phyloP scores from a whole-genome alignment of 2,797 vertebrate genomes.

The Muscicapa comitata region DNA sequence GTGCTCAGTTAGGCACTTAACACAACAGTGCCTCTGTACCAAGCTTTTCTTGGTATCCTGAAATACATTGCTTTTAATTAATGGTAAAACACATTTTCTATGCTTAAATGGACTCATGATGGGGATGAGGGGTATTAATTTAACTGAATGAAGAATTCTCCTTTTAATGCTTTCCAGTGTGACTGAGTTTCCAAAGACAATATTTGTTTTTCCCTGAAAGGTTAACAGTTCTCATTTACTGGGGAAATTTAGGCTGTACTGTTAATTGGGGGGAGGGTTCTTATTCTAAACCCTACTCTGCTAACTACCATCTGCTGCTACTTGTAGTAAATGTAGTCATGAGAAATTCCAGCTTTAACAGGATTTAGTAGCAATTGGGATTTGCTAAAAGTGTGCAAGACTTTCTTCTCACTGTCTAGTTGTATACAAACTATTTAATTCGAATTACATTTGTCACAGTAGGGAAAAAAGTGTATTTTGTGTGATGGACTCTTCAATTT shows the following conservation, averaged over 20 bases:
- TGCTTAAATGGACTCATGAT: accelerated
- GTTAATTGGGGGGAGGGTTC: not conserved
- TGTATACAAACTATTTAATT: not conserved
- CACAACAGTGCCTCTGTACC: not conserved
- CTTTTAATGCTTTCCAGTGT: not conserved
- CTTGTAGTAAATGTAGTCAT: not conserved
- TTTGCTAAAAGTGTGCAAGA: not conserved
- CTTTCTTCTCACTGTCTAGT: not conserved
- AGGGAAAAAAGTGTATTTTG: not conserved
- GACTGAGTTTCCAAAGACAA: not conserved
- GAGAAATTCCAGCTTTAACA: not conserved
- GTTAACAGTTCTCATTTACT: not conserved
- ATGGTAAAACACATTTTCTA: not conserved
- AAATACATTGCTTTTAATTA: not conserved
- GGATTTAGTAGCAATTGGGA: not conserved
- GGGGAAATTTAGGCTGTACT: not conserved
- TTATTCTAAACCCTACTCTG: not conserved
- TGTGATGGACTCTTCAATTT: not conserved
- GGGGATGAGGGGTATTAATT: not conserved
- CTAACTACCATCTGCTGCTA: not conserved
- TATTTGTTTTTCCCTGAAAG: not conserved
- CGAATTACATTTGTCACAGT: not conserved
- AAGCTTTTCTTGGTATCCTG: not conserved
- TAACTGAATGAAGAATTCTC: not conserved
- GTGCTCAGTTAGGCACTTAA: too few relatives aligned